Evolutionary conservation across 2,888 invertebrate genomes (phyloP).

Genomic region (Aradus depressus): DNA sequence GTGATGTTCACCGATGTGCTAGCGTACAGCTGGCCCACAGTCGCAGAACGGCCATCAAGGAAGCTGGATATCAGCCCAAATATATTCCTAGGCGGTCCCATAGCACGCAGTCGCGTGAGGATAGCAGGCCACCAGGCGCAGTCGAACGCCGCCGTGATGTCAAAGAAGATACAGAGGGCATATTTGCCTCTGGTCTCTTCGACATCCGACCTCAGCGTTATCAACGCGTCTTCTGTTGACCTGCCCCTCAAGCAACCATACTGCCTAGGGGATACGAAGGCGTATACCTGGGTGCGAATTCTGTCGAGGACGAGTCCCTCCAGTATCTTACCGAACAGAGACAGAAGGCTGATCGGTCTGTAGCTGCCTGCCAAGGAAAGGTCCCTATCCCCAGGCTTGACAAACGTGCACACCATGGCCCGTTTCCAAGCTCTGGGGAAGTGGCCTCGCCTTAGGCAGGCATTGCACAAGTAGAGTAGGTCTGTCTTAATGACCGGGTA

Average conservation of each 20-base stretch:
- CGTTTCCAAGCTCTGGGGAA: slow-evolving; percentile 5
- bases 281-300: neutral
- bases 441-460: neutral
- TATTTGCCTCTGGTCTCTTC: neutral
- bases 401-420: slow-evolving; percentile 3
- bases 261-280: neutral
- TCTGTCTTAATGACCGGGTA: neutral
- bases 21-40: neutral
- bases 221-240: neutral
- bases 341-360: slow-evolving; percentile 15
- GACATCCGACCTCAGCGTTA: neutral
- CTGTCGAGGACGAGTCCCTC: slow-evolving; percentile 8
- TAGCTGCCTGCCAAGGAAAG: slow-evolving; percentile 33
- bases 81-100: neutral
- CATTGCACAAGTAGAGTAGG: neutral
- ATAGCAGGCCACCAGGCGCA: neutral
- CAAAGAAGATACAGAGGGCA: neutral
- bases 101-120: neutral
- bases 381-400: slow-evolving; percentile 27
- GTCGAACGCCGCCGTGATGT: neutral
- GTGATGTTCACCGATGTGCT: neutral
- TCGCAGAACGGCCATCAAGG: neutral
- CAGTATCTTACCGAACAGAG: neutral
- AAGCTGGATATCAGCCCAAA: neutral
- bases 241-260: neutral